These are phyloP conservation scores for Catalaphyllia jardinei DNA, from an alignment of 64 coral and sea anemone species.

Conservation along the genomic window DNA sequence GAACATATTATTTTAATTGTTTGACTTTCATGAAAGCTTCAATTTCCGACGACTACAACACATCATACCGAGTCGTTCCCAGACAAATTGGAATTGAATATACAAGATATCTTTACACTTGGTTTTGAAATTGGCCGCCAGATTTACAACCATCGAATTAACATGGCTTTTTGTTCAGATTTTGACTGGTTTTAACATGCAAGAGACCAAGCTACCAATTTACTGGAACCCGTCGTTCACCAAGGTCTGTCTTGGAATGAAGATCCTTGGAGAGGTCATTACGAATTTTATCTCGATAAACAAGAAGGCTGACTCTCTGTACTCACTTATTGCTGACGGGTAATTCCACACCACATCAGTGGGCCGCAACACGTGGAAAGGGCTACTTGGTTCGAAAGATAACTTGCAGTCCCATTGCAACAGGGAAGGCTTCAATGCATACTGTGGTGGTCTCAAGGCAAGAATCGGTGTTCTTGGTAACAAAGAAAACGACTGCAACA, in stretches of 20 bases:
- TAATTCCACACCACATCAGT: slow-evolving; percentile 5
- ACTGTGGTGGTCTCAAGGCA: background rate
- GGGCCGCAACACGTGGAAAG: slow-evolving; percentile 49
- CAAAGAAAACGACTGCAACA: slow-evolving; percentile 32
- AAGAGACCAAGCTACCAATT: slow-evolving; percentile 64
- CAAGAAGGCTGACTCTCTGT: slow-evolving; percentile 21
- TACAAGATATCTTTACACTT: too few relatives aligned
- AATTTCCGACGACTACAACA: too few relatives aligned
- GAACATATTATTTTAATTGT: background rate
- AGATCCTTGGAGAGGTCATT: background rate
- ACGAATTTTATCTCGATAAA: background rate
- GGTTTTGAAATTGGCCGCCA: too few relatives aligned
- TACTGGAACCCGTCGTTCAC: slow-evolving; percentile 66
- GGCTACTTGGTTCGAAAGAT: slow-evolving; percentile 1
- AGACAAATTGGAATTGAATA: too few relatives aligned
- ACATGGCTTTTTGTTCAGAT: too few relatives aligned
- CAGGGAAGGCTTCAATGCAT: slow-evolving; percentile 60
- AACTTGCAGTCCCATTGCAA: slow-evolving; percentile 41
- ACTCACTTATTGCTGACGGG: slow-evolving; percentile 49
- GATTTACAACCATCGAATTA: too few relatives aligned
- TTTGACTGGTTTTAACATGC: slow-evolving; percentile 52
- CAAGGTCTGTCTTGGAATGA: slow-evolving; percentile 68
- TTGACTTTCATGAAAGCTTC: too few relatives aligned
- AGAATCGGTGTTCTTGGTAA: slow-evolving; percentile 67
- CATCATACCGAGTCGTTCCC: too few relatives aligned